A percentile compares a stretch with the other conserved stretches of the same genome.
These are phyloP conservation scores for Theonella swinhoei DNA, from an alignment of 37 sponge, comb jelly and placozoan species.

Conservation along the genomic window DNA sequence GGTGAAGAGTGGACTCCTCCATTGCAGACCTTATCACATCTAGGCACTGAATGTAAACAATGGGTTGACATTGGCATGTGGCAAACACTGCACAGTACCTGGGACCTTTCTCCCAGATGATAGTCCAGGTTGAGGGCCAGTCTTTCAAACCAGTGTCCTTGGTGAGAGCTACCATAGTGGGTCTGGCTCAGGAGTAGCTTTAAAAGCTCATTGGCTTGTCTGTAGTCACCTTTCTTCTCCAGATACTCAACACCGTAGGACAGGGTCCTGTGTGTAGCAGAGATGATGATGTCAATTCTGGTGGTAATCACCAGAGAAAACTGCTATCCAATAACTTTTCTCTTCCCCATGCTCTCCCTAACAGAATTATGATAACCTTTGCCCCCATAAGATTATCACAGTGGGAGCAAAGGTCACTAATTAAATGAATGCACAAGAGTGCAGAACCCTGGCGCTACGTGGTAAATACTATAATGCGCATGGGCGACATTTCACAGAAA, in stretches of 20 bases:
- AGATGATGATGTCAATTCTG: background rate
- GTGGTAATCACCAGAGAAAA: background rate
- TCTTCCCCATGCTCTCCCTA: background rate
- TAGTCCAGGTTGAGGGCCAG: constrained; percentile 79
- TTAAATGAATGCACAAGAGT: too few species aligned
- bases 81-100: too few species aligned
- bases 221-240: constrained; percentile 62
- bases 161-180: constrained; percentile 8
- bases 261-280: constrained; percentile 20
- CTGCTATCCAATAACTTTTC: background rate
- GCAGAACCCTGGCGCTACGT: too few species aligned
- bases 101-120: constrained; percentile 73
- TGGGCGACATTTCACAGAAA: too few species aligned
- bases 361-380: background rate
- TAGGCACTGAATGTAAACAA: constrained; percentile 55
- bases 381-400: too few species aligned
- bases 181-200: constrained; percentile 49
- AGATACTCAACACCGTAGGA: constrained; percentile 52
- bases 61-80: too few species aligned
- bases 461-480: too few species aligned
- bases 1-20: constrained; percentile 36
- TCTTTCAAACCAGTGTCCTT: constrained; percentile 81
- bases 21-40: constrained; percentile 52
- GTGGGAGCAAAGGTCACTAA: too few species aligned
- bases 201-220: constrained; percentile 54